Evolutionary conservation across 1,140 invertebrate genomes (phyloP).

Genomic region (Drosophila oshimai): DNA sequence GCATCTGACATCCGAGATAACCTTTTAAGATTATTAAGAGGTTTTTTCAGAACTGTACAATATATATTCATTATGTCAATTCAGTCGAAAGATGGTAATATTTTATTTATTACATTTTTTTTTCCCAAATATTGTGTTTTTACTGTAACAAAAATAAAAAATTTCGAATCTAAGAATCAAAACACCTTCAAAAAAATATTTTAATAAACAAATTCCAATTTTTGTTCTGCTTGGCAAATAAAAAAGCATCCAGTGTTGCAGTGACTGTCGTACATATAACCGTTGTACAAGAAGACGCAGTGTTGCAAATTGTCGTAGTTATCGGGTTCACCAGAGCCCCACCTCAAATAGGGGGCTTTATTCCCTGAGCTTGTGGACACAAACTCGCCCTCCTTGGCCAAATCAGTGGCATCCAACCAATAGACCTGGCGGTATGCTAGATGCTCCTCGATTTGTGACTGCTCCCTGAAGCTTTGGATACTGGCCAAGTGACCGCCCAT

Average conservation of each 20-base stretch:
- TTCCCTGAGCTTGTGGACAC: not conserved
- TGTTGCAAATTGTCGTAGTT: not conserved
- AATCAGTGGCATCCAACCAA: not conserved
- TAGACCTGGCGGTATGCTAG: not conserved
- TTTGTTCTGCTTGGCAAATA: not conserved
- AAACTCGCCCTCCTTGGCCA: not conserved
- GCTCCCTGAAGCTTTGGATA: not conserved
- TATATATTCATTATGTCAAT: too few species aligned
- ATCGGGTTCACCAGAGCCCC: not conserved
- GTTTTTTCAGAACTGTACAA: too few species aligned
- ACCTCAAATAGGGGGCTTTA: not conserved
- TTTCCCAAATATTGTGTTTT: too few species aligned
- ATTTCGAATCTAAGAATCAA: too few species aligned
- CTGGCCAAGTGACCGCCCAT: not conserved
- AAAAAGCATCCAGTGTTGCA: not conserved
- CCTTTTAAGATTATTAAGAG: too few species aligned
- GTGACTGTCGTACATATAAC: not conserved
- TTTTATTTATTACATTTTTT: not conserved
- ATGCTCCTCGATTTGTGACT: not conserved
- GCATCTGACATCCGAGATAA: too few species aligned
- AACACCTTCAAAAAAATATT: too few species aligned
- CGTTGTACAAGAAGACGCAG: not conserved
- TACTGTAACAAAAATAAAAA: too few species aligned
- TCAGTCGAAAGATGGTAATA: too few species aligned
- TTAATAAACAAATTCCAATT: too few species aligned